phyloP scores from a whole-genome alignment of 1,140 invertebrate genomes.

The Aphaenogaster rudis region DNA sequence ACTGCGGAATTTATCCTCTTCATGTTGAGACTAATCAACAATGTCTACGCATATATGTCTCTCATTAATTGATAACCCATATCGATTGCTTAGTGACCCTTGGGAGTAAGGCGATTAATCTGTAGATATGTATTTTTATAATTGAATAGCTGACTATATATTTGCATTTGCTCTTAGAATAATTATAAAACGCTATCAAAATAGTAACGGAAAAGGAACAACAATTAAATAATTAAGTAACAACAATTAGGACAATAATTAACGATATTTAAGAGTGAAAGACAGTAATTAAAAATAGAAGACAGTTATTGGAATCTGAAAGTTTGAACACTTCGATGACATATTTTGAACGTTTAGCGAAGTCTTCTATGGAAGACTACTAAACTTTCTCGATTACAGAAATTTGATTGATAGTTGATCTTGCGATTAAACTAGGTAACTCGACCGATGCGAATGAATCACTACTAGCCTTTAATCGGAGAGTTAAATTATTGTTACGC shows the following conservation, averaged over 20 bases:
- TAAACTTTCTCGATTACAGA: not conserved
- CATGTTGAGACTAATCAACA: conserved; percentile 18
- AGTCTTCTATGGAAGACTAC: not conserved
- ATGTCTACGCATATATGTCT: not conserved
- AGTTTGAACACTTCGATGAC: not conserved
- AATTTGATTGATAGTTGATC: conserved; percentile 5
- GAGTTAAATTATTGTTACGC: conserved; percentile 30
- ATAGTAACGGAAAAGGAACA: not conserved
- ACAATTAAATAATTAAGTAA: not conserved
- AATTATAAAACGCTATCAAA: not conserved
- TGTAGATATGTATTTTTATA: not conserved
- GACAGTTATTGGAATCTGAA: not conserved
- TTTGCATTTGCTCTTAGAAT: not conserved
- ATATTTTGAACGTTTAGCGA: not conserved
- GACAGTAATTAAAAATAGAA: not conserved
- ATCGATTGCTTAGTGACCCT: conserved; percentile 14
- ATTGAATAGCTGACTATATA: not conserved
- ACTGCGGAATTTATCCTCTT: conserved; percentile 10
- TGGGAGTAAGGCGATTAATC: not conserved
- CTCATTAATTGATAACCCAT: conserved; percentile 33
- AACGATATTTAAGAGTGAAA: not conserved
- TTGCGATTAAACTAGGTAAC: not conserved
- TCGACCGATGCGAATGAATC: conserved; percentile 1
- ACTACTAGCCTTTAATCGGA: conserved; percentile 3
- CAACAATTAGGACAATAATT: not conserved